Percentiles rank a stretch among this genome's conserved stretches.
phyloP scores from a whole-genome alignment of 1,140 invertebrate species.

The Lordiphosa clarofinis region DNA sequence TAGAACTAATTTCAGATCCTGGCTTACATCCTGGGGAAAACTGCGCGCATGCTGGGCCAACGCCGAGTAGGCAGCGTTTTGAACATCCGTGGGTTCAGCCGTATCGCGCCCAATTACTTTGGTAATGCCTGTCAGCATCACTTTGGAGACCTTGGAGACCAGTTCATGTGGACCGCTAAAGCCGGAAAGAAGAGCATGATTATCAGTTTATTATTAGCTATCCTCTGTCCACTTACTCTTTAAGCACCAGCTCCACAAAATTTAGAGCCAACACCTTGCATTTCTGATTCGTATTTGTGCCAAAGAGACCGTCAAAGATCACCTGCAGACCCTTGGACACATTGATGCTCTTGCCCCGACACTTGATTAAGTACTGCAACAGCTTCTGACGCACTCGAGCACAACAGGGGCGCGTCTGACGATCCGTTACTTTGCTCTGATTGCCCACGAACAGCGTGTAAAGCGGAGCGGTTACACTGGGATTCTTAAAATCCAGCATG shows the following conservation, averaged over 20 bases:
- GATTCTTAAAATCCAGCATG: conserved; percentile 88
- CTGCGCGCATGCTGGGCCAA: conserved; percentile 82
- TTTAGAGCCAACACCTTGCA: conserved; percentile 90
- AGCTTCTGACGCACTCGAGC: conserved; percentile 91
- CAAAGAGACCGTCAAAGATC: conserved; percentile 93
- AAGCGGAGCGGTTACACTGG: conserved; percentile 85
- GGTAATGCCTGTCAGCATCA: conserved; percentile 85
- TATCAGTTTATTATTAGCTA: conserved; percentile 2
- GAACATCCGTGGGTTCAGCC: conserved; percentile 73
- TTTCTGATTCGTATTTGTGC: conserved; percentile 89
- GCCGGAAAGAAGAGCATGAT: conserved; percentile 21
- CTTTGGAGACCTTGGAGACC: conserved; percentile 83
- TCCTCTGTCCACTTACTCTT: conserved; percentile 83
- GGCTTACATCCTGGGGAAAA: conserved; percentile 85
- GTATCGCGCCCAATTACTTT: conserved; percentile 85
- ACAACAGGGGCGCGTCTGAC: conserved; percentile 86
- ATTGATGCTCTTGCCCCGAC: conserved; percentile 88
- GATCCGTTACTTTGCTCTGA: conserved; percentile 80
- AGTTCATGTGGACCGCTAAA: conserved; percentile 83
- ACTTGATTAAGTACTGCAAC: conserved; percentile 90
- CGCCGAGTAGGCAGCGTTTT: conserved; percentile 73
- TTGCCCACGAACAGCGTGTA: conserved; percentile 89
- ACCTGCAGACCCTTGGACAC: conserved; percentile 91
- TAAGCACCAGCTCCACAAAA: conserved; percentile 90
- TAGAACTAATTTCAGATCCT: conserved; percentile 79